phyloP scores from a whole-genome alignment of 2,888 invertebrate genomes.

The Lasioglossum leucozonium region DNA sequence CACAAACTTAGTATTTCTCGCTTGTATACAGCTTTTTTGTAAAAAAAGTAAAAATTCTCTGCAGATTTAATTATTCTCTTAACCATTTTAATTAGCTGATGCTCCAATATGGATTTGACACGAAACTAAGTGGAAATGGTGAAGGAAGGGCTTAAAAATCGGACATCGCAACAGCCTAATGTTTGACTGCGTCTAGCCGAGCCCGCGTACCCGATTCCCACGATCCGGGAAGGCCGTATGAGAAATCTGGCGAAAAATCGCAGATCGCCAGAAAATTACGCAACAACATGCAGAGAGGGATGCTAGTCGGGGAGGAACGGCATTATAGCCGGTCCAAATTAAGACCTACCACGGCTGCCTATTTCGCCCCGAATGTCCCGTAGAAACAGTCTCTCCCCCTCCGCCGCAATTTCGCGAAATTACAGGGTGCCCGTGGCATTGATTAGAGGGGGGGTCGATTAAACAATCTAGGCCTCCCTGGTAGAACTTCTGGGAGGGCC shows the following conservation, averaged over 20 bases:
- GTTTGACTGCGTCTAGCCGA: neutral
- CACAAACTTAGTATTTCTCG: too few species aligned
- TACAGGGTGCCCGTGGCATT: slow-evolving; percentile 81
- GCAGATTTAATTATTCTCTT: too few species aligned
- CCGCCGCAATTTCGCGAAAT: slow-evolving; percentile 82
- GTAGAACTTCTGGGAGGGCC: slow-evolving; percentile 84
- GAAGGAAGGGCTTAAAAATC: neutral
- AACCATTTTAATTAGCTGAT: too few species aligned
- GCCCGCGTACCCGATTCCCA: slow-evolving; percentile 24
- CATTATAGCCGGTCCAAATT: slow-evolving; percentile 73
- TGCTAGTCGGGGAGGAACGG: slow-evolving; percentile 1
- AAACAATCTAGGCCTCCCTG: slow-evolving; percentile 84
- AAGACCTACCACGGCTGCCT: slow-evolving; percentile 75
- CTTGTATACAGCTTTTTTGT: too few species aligned
- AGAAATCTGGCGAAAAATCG: slow-evolving; percentile 27
- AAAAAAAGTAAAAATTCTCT: too few species aligned
- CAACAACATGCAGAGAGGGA: neutral
- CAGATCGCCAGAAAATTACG: slow-evolving; percentile 4
- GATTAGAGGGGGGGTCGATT: slow-evolving; percentile 82
- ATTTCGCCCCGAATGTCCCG: slow-evolving; percentile 71
- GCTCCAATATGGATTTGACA: too few species aligned
- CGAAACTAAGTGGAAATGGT: too few species aligned
- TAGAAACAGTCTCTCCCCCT: slow-evolving; percentile 62
- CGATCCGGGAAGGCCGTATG: neutral
- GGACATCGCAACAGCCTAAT: too few species aligned